A percentile compares a stretch with the other conserved stretches of the same genome.
Conservation (phyloP, 2,113 vertebrate species). For the Neoarius graeffei region DNA sequence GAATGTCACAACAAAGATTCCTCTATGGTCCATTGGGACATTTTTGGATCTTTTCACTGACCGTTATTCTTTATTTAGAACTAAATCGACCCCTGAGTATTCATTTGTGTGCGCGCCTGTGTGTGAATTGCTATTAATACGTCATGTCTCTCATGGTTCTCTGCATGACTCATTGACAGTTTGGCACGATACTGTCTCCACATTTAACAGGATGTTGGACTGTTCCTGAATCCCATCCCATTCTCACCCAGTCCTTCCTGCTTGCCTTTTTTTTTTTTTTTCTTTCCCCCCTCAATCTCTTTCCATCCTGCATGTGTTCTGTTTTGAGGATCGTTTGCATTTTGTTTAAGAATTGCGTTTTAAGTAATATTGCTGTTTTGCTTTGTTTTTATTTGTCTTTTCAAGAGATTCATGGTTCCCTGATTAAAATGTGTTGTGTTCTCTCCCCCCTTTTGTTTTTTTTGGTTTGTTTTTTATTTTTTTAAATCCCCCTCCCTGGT, state of each 20-base stretch:
- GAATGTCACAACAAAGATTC: not conserved
- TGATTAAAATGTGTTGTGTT: conserved; percentile 99
- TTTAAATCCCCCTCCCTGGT: conserved; percentile 71
- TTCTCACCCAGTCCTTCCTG: conserved; percentile 39
- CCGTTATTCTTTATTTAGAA: conserved; percentile 51
- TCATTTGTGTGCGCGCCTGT: conserved; percentile 57
- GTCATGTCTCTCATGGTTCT: conserved; percentile 70
- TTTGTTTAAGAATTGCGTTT: conserved; percentile 66
- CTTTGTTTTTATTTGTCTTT: conserved; percentile 76
- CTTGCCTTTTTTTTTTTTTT: conserved; percentile 18
- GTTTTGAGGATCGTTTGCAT: conserved; percentile 56
- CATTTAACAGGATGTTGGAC: conserved; percentile 49
- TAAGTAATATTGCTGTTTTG: conserved; percentile 67
- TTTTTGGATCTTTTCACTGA: not conserved
- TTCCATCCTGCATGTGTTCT: conserved; percentile 39
- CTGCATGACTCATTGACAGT: conserved; percentile 78
- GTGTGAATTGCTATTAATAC: conserved; percentile 77
- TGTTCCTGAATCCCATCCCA: not conserved
- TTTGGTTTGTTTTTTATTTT: conserved; percentile 60
- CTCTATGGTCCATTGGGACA: not conserved
- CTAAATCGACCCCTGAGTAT: conserved; percentile 97
- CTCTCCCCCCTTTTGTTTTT: conserved; percentile 81
- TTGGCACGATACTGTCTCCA: conserved; percentile 32
- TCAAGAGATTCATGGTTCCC: conserved; percentile 79
- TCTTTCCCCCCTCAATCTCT: not conserved